Evolutionary conservation across 2,888 invertebrate genomes (phyloP), one percentile per base, ranked within the genome.

Genomic region (Nymphalis polychloros): DNA sequence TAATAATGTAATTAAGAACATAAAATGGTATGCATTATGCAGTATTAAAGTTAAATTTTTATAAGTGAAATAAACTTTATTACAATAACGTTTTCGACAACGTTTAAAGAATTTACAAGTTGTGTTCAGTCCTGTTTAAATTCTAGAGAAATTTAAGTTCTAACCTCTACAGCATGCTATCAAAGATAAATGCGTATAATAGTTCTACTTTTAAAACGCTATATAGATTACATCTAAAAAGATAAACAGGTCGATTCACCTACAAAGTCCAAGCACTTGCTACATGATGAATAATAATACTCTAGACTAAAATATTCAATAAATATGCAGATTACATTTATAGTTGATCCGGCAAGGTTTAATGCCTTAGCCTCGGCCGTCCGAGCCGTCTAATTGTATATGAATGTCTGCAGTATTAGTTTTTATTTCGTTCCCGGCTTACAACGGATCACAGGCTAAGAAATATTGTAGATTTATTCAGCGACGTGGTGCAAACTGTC

Each of bases 81-180:
- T 66, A 47, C 47, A 53, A 19, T 8, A 52, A 59, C 23, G 19
- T 59, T 59, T 59, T 31, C 6, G 59, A 59, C 41, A 59, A 65
- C 59, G 59, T 60, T 60, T 55, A 47, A 65, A 65, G 64, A 64
- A 50, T 62, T 67, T 71, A 67, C 61, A 69, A 69, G 70, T 82
- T 84, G 84, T 86, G 82, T 82, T 81, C 85, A 85, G 84, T 80
- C 80, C 73, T 76, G 73, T 82, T 85, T 86, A 88, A 81, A 75
- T 70, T 76, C 87, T 89, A 89, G 80, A 75, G 77, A 86, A 88
- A 86, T 41, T 41, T 41, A 85, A 88, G 86, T 77, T 72, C 87
- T 88, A 88, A 77, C 67, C 72, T 76, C 84, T 87, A 87, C 79
- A 79, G 72, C 84, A 85, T 84, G 81, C 87, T 87, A 85, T 81